Percentiles rank a stretch among this genome's conserved stretches.
Conservation (phyloP, 2,888 invertebrate species). For the Megamerina dolium region DNA sequence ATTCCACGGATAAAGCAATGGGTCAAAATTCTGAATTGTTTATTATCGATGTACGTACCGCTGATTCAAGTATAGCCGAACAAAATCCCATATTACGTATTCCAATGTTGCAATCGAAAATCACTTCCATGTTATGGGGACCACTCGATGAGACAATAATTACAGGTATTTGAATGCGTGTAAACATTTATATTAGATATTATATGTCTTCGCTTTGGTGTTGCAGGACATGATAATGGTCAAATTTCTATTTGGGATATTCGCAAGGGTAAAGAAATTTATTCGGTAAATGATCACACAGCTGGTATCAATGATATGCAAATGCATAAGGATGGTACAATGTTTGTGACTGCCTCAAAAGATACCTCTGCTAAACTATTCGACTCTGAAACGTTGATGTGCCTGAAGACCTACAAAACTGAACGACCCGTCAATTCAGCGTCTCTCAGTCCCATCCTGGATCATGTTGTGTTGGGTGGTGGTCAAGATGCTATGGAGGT, state of each 20-base stretch:
- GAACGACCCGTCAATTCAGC: slow-evolving; percentile 98
- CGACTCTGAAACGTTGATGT: slow-evolving; percentile 79
- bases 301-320: slow-evolving; percentile 95
- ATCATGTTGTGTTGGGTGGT: slow-evolving; percentile 96
- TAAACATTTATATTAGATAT: not conserved
- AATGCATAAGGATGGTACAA: slow-evolving; percentile 82
- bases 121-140: slow-evolving; percentile 92
- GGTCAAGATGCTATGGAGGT: slow-evolving; percentile 99
- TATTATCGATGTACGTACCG: slow-evolving; percentile 74
- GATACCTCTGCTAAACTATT: slow-evolving; percentile 94
- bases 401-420: slow-evolving; percentile 92
- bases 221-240: slow-evolving; percentile 79
- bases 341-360: slow-evolving; percentile 96
- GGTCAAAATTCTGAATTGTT: slow-evolving; percentile 85
- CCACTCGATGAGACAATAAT: slow-evolving; percentile 85
- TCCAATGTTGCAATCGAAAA: slow-evolving; percentile 74
- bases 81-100: slow-evolving; percentile 72
- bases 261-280: slow-evolving; percentile 74
- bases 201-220: not conserved
- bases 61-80: slow-evolving; percentile 63
- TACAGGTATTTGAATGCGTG: slow-evolving; percentile 53
- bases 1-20: slow-evolving; percentile 90
- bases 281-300: slow-evolving; percentile 74
- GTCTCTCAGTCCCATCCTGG: slow-evolving; percentile 87
- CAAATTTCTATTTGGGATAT: slow-evolving; percentile 91